A percentile compares a stretch with the other conserved stretches of the same genome.
Evolutionary conservation across 2,888 invertebrate genomes (phyloP).

Genomic region (Dolichomitus sp.): DNA sequence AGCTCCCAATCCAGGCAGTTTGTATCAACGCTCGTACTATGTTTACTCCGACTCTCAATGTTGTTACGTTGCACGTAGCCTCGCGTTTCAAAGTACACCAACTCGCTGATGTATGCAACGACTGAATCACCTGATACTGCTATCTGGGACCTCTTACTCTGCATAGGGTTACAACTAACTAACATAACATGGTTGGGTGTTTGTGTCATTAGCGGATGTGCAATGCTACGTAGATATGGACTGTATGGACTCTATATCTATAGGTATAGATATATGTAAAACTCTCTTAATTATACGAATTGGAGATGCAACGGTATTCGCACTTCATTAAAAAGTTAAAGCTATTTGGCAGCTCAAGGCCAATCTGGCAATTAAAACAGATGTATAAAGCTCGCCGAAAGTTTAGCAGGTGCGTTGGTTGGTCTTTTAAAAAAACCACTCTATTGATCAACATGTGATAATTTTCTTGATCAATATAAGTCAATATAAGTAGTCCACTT

Average conservation of each 20-base stretch:
- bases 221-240: background rate
- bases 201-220: constrained; percentile 39
- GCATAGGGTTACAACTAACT: constrained; percentile 36
- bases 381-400: background rate
- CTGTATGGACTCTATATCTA: background rate
- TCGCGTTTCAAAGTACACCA: constrained; percentile 15
- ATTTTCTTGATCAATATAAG: background rate
- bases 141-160: background rate
- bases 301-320: background rate
- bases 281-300: constrained; percentile 30
- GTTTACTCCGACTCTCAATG: constrained; percentile 12
- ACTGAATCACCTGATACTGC: background rate
- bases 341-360: background rate
- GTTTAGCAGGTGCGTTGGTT: background rate
- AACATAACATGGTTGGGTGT: constrained; percentile 18
- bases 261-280: background rate
- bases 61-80: constrained; percentile 2
- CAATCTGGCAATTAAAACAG: background rate
- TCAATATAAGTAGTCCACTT: background rate
- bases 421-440: background rate
- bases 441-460: background rate
- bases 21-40: background rate
- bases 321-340: constrained; percentile 1
- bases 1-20: background rate
- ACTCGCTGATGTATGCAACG: background rate